A percentile compares a stretch with the other conserved stretches of the same genome.
Conservation (phyloP, 2,888 invertebrate genomes). For the Lycocerus yunnanus region DNA sequence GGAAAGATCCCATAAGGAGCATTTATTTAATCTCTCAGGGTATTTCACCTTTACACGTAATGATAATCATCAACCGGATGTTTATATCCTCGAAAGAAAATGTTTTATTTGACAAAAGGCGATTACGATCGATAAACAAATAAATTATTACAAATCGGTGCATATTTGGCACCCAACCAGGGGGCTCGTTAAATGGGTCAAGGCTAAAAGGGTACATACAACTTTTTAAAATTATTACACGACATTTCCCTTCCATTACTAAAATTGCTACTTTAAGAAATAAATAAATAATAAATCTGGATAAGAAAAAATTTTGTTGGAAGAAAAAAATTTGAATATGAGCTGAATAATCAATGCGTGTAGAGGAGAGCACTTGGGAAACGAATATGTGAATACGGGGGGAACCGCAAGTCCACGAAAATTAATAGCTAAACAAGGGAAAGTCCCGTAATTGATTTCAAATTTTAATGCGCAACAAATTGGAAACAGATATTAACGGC, state of each 20-base stretch:
- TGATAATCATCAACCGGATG: not conserved
- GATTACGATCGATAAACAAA: not conserved
- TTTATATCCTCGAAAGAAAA: not conserved
- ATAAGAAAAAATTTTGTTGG: not conserved
- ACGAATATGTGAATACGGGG: not conserved
- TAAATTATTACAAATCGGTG: not conserved
- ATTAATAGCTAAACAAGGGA: not conserved
- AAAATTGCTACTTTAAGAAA: not conserved
- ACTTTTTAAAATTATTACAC: not conserved
- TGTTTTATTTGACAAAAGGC: not conserved
- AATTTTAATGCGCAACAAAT: not conserved
- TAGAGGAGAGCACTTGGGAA: not conserved
- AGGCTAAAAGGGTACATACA: too few species aligned
- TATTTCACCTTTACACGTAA: not conserved
- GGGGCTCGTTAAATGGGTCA: not conserved
- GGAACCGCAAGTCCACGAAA: not conserved
- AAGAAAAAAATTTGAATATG: not conserved
- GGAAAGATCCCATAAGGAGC: not conserved
- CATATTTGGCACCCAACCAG: not conserved
- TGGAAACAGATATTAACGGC: not conserved
- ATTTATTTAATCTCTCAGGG: not conserved
- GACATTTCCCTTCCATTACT: not conserved
- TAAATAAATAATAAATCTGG: not conserved
- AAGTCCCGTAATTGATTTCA: not conserved
- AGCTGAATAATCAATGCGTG: not conserved